Evolutionary conservation across 2,888 invertebrate genomes (phyloP), one percentile per base, ranked within the genome.

Genomic region (Dusona sp.): DNA sequence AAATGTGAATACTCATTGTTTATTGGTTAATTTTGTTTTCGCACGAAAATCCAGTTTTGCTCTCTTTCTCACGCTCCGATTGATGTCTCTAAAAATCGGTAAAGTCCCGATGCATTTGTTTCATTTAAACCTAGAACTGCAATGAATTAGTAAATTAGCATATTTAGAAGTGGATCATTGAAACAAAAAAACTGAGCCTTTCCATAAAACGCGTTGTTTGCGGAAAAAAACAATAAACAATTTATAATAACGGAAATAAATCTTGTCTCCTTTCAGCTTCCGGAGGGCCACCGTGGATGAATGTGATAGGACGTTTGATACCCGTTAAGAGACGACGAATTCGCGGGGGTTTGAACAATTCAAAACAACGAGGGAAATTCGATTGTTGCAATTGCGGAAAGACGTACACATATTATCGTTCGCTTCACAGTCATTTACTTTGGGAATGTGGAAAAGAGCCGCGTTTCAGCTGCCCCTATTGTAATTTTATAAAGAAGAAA

Each of bases 381-480:
- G 85, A 81, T 80, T 87, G 83, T 85, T 84, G 61, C 61, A 78
- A 85, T 84, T 87, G 87, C 38, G 85, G 85, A 61, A 87, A 85
- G 68, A 85, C 74, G 8, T 87, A 87, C 68, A 80, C 67, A 54
- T 85, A 88, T 86, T 85, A 85, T 80, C 85, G 85, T 38, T 83
- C 82, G 54, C 65, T 88, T 57, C 84, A 79, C 33, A 79, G 85
- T 73, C 89, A 90, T 51, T 91, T 90, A 72, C 61, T 74, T 7
- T 93, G 92, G 89, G 94, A 94, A 85, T 94, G 94, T 85, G 93
- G 93, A 54, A 91, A 92, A 85, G 90, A 90, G 29, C 93, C 93
- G 1, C 89, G 92, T 57, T 94, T 93, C 86, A 90, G 89, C 42
- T 94, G 94, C 73, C 91, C 91, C 0, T 92, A 92, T 80, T 94